A percentile compares a stretch with the other conserved stretches of the same genome.
Evolutionary conservation across 2,113 vertebrate genomes (phyloP).

Genomic region (Murina feae): DNA sequence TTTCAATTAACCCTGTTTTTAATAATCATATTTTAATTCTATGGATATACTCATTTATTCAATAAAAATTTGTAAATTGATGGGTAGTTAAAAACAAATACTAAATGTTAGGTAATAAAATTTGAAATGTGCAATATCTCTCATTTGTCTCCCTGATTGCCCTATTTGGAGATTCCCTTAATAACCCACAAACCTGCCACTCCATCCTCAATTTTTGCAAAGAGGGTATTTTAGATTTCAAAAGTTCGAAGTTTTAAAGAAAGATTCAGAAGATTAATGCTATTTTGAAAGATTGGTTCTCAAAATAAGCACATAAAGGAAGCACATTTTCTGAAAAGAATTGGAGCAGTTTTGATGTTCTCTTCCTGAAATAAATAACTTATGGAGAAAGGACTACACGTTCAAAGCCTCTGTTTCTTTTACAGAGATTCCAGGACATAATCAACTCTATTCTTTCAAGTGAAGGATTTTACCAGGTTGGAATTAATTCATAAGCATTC

Average conservation of each 20-base stretch:
- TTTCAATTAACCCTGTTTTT: neutral
- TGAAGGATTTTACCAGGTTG: conserved; percentile 53
- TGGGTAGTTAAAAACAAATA: neutral
- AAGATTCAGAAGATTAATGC: conserved; percentile 56
- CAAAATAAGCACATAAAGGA: conserved; percentile 57
- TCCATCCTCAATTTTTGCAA: neutral
- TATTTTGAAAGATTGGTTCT: conserved; percentile 53
- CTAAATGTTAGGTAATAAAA: neutral
- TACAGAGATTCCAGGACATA: conserved; percentile 30
- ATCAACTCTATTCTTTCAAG: conserved; percentile 64
- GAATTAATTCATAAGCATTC: conserved; percentile 68
- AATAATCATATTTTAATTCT: neutral
- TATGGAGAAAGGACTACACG: conserved; percentile 1
- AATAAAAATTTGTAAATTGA: neutral
- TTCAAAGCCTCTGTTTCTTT: conserved; percentile 53
- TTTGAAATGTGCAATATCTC: neutral
- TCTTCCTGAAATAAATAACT: conserved; percentile 68
- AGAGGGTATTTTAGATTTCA: conserved; percentile 32
- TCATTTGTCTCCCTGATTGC: neutral
- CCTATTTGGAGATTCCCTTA: neutral
- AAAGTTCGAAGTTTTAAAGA: conserved; percentile 15
- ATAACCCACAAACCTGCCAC: neutral
- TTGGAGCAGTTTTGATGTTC: conserved; percentile 59
- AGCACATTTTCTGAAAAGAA: conserved; percentile 51
- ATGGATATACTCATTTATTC: neutral